Percentiles rank a stretch among this genome's conserved stretches.
phyloP scores from a whole-genome alignment of 2,113 vertebrate species.

The human region GRCh38 chr4:109240501-109241000 shows the following conservation, averaged over 20 bases:
- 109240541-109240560: neutral
- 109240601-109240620: neutral
- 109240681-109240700: neutral
- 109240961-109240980: neutral
- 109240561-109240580: neutral
- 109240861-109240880: neutral
- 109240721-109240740: neutral
- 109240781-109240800: neutral
- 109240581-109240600: neutral
- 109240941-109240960: neutral
- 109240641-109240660: neutral
- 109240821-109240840: neutral
- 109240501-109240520: neutral
- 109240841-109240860: neutral
- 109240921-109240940: neutral
- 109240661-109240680: neutral
- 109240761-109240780: neutral
- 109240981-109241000: constrained; percentile 22
- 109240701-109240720: neutral
- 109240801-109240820: neutral
- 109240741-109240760: neutral
- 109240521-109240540: neutral
- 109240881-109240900: neutral
- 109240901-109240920: constrained; percentile 3
- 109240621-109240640: neutral